These are phyloP conservation scores for Periplaneta americana DNA, from an alignment of 1,140 invertebrate genomes.

Conservation along the genomic window DNA sequence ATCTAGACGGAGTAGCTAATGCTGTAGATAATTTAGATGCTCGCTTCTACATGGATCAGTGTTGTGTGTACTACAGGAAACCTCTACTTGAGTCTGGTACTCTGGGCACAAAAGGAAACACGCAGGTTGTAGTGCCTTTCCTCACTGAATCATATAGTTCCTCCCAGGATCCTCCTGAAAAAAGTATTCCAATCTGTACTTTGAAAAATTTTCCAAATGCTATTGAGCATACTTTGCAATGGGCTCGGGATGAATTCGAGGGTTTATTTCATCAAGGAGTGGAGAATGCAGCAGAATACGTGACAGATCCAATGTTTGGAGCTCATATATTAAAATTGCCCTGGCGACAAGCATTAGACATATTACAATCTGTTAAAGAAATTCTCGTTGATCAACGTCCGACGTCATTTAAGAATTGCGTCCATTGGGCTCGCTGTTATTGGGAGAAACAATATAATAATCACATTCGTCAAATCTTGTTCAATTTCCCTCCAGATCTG, in stretches of 20 bases:
- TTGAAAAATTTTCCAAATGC: constrained; percentile 99
- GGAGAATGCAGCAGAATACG: constrained; percentile 86
- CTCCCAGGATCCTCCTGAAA: constrained; percentile 97
- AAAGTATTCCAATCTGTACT: constrained; percentile 97
- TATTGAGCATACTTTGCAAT: constrained; percentile 97
- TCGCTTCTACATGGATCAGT: constrained; percentile 93
- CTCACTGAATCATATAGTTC: constrained; percentile 96
- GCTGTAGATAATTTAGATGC: constrained; percentile 98
- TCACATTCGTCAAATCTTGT: constrained; percentile 93
- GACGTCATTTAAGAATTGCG: constrained; percentile 78
- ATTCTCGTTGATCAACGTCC: constrained; percentile 85
- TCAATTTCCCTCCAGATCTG: constrained; percentile 92
- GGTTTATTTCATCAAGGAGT: constrained; percentile 87
- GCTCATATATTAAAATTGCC: constrained; percentile 82
- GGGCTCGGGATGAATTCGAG: constrained; percentile 96
- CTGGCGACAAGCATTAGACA: constrained; percentile 86
- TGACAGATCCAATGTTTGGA: constrained; percentile 74
- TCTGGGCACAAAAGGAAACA: constrained; percentile 97
- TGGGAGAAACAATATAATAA: constrained; percentile 93
- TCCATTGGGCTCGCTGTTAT: constrained; percentile 84
- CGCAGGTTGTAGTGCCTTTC: constrained; percentile 91
- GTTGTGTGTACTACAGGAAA: constrained; percentile 96
- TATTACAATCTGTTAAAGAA: constrained; percentile 82
- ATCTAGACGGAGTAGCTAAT: constrained; percentile 90
- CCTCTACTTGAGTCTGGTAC: constrained; percentile 96